These are phyloP conservation scores for Callinectes sapidus DNA, from an alignment of 2,888 invertebrate genomes.

Conservation along the genomic window DNA sequence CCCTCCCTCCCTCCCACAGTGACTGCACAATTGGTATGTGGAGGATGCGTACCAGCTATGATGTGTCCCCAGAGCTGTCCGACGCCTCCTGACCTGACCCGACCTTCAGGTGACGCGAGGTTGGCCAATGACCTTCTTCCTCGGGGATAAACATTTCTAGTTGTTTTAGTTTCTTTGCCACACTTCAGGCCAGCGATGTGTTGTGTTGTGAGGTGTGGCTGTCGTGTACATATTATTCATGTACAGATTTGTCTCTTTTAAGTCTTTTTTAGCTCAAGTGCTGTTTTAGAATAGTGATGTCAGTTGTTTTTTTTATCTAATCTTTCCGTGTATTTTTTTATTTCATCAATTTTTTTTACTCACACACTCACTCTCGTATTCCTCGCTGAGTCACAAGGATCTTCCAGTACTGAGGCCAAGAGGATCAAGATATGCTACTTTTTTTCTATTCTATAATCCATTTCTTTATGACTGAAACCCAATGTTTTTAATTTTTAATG, in stretches of 20 bases:
- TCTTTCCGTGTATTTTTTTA: not conserved
- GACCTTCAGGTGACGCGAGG: not conserved
- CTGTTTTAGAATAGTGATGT: not conserved
- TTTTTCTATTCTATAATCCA: not conserved
- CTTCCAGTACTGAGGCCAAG: slow-evolving; percentile 14
- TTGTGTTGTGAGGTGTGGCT: not conserved
- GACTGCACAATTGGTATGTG: slow-evolving; percentile 73
- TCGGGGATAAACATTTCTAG: not conserved
- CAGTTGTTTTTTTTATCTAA: not conserved
- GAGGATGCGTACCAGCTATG: slow-evolving; percentile 72
- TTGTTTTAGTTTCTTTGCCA: not conserved
- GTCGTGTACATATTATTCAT: slow-evolving; percentile 13
- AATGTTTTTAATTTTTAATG: not conserved
- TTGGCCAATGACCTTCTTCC: not conserved
- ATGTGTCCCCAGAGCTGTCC: slow-evolving; percentile 72
- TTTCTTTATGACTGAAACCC: not conserved
- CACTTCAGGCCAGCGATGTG: not conserved
- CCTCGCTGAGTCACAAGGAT: slow-evolving; percentile 16
- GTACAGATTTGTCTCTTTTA: not conserved
- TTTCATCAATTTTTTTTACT: not conserved
- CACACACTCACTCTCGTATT: not conserved
- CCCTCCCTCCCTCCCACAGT: slow-evolving; percentile 50
- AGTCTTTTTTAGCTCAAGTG: slow-evolving; percentile 5
- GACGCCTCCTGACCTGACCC: slow-evolving; percentile 67
- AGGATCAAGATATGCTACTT: slow-evolving; percentile 17